Conservation (phyloP, 2,113 vertebrate species). For the human (Homo sapiens) region DNA sequence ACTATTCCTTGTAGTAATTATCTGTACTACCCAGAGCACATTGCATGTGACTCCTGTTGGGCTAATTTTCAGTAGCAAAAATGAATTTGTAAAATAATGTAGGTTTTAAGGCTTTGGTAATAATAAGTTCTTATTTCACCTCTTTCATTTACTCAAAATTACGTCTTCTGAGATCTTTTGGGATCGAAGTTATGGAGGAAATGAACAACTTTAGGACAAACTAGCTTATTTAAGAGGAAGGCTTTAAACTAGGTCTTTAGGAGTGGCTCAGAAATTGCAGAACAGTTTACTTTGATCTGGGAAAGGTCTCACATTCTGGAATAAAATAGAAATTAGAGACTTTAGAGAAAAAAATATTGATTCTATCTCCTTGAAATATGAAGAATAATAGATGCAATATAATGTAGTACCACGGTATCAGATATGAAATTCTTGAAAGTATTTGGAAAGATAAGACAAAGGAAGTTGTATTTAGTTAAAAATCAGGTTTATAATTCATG, state of each 20-base stretch:
- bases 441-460: slow-evolving; percentile 1
- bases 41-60: not conserved
- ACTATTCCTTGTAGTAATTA: not conserved
- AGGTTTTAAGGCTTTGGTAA: not conserved
- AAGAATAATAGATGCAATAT: not conserved
- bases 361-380: slow-evolving; percentile 14
- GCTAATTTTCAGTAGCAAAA: slow-evolving; percentile 15
- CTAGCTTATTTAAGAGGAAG: not conserved
- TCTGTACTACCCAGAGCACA: not conserved
- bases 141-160: not conserved
- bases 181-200: slow-evolving; percentile 16
- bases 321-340: slow-evolving; percentile 5
- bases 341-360: not conserved
- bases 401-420: not conserved
- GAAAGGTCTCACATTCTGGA: slow-evolving; percentile 14
- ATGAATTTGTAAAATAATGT: not conserved
- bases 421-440: not conserved
- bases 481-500: not conserved
- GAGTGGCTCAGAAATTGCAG: not conserved
- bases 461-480: not conserved
- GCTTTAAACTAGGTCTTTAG: not conserved
- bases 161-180: not conserved
- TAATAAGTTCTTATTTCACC: not conserved
- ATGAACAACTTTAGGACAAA: not conserved
- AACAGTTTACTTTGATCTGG: not conserved